phyloP scores from a whole-genome alignment of 2,888 invertebrate species.

The Melieria picta region DNA sequence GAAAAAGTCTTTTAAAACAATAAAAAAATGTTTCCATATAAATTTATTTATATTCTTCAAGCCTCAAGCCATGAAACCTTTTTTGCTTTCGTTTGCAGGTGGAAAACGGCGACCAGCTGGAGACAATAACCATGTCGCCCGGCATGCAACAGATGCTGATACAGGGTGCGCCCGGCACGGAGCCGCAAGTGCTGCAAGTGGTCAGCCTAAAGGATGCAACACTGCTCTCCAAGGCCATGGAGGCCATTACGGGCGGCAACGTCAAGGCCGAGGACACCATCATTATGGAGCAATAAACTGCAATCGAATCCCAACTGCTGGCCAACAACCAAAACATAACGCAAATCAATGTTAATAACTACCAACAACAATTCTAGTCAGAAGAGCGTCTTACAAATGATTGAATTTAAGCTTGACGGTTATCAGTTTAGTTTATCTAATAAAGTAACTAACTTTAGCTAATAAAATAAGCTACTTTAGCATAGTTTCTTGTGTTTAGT shows the following conservation, averaged over 20 bases:
- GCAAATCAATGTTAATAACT: too few relatives aligned
- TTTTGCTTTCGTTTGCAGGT: slow-evolving; percentile 68
- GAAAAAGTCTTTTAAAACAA: too few relatives aligned
- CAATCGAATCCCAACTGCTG: background rate
- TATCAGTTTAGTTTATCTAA: too few relatives aligned
- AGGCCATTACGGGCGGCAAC: slow-evolving; percentile 71
- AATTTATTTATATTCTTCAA: background rate
- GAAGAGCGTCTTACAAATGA: too few relatives aligned
- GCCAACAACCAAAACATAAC: background rate
- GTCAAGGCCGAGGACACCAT: slow-evolving; percentile 77
- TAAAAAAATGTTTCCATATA: too few relatives aligned
- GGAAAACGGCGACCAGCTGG: slow-evolving; percentile 80
- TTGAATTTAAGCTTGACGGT: too few relatives aligned
- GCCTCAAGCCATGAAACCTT: background rate
- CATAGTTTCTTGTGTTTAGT: too few relatives aligned
- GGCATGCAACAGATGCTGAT: slow-evolving; percentile 87
- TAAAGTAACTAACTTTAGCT: too few relatives aligned
- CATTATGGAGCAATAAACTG: slow-evolving; percentile 62
- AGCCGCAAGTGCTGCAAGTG: slow-evolving; percentile 83
- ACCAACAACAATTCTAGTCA: too few relatives aligned
- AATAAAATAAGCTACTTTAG: too few relatives aligned
- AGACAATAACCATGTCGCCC: slow-evolving; percentile 79
- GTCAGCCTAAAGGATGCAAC: slow-evolving; percentile 87
- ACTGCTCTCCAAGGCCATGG: slow-evolving; percentile 83
- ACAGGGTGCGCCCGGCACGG: slow-evolving; percentile 74